Evolutionary conservation across 1,140 invertebrate genomes (phyloP).

Genomic region (Stenopsyche tienmushanensis): DNA sequence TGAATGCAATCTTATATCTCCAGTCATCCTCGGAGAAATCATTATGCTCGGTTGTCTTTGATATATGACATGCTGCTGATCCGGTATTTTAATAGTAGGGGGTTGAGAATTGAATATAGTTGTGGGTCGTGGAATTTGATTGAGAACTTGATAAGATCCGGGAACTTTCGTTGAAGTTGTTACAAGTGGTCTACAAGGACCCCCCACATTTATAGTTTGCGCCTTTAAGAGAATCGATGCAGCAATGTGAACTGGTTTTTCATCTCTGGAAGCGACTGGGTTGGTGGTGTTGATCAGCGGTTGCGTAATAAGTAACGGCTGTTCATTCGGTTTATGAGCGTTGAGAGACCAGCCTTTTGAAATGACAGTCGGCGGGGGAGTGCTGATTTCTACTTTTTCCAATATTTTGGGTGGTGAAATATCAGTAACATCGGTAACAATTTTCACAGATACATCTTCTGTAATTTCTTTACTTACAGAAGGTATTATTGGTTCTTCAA

Average conservation of each 20-base stretch:
- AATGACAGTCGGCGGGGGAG: conserved; percentile 58
- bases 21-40: conserved; percentile 52
- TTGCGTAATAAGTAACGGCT: conserved; percentile 45
- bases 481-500: conserved; percentile 41
- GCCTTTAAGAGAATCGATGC: conserved; percentile 52
- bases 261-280: conserved; percentile 45
- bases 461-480: conserved; percentile 42
- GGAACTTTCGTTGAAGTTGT: conserved; percentile 45
- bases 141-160: conserved; percentile 53
- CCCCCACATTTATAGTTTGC: conserved; percentile 45
- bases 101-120: conserved; percentile 54
- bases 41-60: conserved; percentile 56
- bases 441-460: conserved; percentile 35
- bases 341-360: conserved; percentile 53
- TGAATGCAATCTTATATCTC: conserved; percentile 50
- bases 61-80: conserved; percentile 56
- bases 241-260: conserved; percentile 51
- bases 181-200: conserved; percentile 47
- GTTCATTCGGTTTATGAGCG: conserved; percentile 50
- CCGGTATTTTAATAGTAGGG: conserved; percentile 61
- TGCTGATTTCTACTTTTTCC: conserved; percentile 52
- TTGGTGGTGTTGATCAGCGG: conserved; percentile 27
- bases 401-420: conserved; percentile 43
- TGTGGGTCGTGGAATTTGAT: conserved; percentile 49
- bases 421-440: neutral